Evolutionary conservation across 2,797 vertebrate species (phyloP).

Genomic region (Gouania willdenowi): DNA sequence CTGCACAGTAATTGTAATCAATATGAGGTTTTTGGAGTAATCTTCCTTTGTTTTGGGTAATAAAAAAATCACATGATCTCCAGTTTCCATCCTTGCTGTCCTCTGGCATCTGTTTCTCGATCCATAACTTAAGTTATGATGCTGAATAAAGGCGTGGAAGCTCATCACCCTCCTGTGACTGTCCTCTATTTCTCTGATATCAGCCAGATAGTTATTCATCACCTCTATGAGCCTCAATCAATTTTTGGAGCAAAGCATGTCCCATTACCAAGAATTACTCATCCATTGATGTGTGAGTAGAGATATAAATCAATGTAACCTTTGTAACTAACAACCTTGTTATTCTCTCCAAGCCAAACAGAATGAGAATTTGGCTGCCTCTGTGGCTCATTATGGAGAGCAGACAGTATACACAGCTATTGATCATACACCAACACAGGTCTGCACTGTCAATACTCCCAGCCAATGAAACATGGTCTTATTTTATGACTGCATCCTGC

Average conservation of each 20-base stretch:
- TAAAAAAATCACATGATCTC: no score
- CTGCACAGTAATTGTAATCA: conserved; percentile 20
- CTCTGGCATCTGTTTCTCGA: conserved; percentile 8
- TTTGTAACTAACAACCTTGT: conserved; percentile 72
- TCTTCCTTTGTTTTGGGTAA: conserved; percentile 3
- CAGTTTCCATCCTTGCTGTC: not conserved
- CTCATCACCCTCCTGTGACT: conserved; percentile 10
- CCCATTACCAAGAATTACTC: conserved; percentile 65
- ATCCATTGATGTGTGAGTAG: conserved; percentile 38
- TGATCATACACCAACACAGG: conserved; percentile 62
- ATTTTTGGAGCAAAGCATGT: conserved; percentile 53
- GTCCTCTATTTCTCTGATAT: conserved; percentile 30
- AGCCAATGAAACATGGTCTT: conserved; percentile 41
- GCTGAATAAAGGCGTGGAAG: not conserved
- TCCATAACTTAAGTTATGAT: conserved; percentile 7
- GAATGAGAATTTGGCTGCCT: conserved; percentile 54
- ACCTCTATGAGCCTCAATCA: conserved; percentile 38
- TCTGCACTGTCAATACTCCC: conserved; percentile 41
- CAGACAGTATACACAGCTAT: conserved; percentile 56
- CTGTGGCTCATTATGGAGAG: conserved; percentile 57
- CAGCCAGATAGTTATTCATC: conserved; percentile 45
- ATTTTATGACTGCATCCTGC: conserved; percentile 40
- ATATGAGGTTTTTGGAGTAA: not conserved
- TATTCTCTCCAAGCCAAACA: conserved; percentile 66
- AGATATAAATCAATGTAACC: conserved; percentile 72